A percentile compares a stretch with the other conserved stretches of the same genome.
These are phyloP conservation scores for Camptogramma bilineatum DNA, from an alignment of 2,888 invertebrate genomes.

Conservation along the genomic window DNA sequence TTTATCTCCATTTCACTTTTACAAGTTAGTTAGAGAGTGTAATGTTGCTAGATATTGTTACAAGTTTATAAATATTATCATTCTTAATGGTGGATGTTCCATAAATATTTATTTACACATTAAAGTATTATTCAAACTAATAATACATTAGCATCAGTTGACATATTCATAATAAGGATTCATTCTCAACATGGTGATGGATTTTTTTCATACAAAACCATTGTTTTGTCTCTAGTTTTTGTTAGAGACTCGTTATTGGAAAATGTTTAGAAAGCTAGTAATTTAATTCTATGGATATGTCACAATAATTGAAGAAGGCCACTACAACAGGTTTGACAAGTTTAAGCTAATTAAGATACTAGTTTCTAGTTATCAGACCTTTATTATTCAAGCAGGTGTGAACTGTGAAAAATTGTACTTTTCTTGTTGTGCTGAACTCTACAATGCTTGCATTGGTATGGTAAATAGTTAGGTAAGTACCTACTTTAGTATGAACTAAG, in stretches of 20 bases:
- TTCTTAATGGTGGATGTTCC: too few species aligned
- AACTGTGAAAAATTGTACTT: not conserved
- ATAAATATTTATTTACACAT: too few species aligned
- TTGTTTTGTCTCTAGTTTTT: not conserved
- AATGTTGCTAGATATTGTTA: not conserved
- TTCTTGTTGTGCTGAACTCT: not conserved
- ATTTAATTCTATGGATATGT: not conserved
- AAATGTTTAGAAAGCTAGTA: conserved; percentile 1
- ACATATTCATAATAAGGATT: too few species aligned
- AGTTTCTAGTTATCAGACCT: conserved; percentile 8
- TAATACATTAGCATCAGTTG: too few species aligned
- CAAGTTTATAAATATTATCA: not conserved
- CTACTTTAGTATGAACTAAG: not conserved
- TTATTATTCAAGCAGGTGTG: not conserved
- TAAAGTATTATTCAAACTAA: too few species aligned
- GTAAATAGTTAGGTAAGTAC: not conserved
- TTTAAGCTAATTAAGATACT: conserved; percentile 19
- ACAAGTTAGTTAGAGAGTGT: not conserved
- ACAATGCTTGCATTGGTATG: not conserved
- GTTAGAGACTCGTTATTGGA: not conserved
- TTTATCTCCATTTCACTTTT: conserved; percentile 2
- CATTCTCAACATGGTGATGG: too few species aligned
- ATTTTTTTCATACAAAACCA: too few species aligned
- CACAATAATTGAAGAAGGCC: conserved; percentile 9
- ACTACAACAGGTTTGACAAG: conserved; percentile 22